Evolutionary conservation across 2,888 invertebrate genomes (phyloP).

Genomic region (Trachelus troglodyta): DNA sequence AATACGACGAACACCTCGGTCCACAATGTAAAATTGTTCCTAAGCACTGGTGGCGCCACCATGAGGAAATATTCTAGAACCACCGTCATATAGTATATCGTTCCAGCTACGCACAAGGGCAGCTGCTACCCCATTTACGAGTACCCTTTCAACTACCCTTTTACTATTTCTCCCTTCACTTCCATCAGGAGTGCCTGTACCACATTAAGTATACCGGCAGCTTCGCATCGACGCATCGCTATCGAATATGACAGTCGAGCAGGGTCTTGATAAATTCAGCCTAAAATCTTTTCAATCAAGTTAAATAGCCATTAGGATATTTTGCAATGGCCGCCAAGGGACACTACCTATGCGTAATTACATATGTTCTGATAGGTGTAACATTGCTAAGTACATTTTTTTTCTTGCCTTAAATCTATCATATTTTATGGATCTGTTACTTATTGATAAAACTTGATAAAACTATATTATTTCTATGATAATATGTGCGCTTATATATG

Average conservation of each 20-base stretch:
- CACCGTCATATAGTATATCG: background rate
- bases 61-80: background rate
- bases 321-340: background rate
- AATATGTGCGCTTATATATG: background rate
- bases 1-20: background rate
- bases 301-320: background rate
- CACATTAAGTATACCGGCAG: background rate
- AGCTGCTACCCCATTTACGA: conserved; percentile 19
- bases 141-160: background rate
- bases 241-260: background rate
- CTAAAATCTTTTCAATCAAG: background rate
- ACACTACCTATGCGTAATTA: background rate
- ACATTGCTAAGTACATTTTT: background rate
- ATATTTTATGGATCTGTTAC: background rate
- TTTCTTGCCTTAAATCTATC: background rate
- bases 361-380: background rate
- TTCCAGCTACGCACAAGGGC: conserved; percentile 1
- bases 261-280: background rate
- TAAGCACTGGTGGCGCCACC: background rate
- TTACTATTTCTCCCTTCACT: background rate
- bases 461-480: background rate
- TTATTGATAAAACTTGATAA: background rate
- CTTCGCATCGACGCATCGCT: background rate
- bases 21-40: background rate
- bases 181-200: background rate